Base-by-base conservation (phyloP, 23 tunicate species). In the Phallusia fumigata region DNA sequence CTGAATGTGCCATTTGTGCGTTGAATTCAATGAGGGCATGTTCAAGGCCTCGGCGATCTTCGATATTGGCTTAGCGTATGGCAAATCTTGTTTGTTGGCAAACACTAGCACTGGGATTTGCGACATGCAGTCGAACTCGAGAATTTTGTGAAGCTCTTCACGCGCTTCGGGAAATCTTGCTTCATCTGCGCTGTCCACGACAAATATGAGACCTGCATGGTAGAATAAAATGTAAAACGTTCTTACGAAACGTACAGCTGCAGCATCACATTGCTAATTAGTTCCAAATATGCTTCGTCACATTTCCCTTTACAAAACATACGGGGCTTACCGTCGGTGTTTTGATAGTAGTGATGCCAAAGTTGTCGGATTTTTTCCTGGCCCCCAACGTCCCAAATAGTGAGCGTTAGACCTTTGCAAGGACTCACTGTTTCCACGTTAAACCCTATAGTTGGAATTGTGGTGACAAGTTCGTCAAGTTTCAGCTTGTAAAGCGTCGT, bases 81-180 rank as follows among this genome's bases (percentile, higher is more conserved):
- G 88, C 51, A 84, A 32, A 58, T 91, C 96, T 51, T 91, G 96
- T 65, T 91, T 91, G 81, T 91, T 91, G 21, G 96, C 96, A 33
- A 91, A 51, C 13, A 91, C 96, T 26, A 91, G 84, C 16, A 91
- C 69, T 19, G 90, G 90, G 24, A 82, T 79, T 12, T 75, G 79
- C 18, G 73, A 22, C 88, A 91, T 65, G 40, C 74, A 83, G 0
- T 87, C 91, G 0, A 40, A 35, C 31, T 52, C 44, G 10, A 83
- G 40, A 51, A 87, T 82, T 49, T 45, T 77, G 79, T 87, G 73
- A 18, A 91, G 82, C 52, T 91, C 96, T 49, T 87, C 88, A 21
- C 80, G 76, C 0, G 96, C 76, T 58, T 87, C 91, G 31, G 85
- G 72, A 36, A 91, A 77, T n/a, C 96, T 45, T 0, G 77, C 84